Evolutionary conservation across 2,888 invertebrate species (phyloP).

Genomic region (Lomographa bimaculata): DNA sequence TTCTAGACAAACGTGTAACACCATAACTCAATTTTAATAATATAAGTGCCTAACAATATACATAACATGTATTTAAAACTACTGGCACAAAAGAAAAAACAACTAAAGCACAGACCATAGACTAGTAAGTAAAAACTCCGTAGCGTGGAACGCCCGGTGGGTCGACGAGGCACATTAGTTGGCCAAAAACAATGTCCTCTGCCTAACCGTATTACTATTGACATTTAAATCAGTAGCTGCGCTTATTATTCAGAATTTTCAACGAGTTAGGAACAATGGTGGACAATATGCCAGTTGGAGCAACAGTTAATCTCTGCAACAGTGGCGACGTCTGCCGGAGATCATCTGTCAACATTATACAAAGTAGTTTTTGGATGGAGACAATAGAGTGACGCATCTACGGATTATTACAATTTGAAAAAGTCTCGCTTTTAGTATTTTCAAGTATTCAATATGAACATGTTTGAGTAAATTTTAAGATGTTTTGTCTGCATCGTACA

Average conservation of each 20-base stretch:
- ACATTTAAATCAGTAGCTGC: slow-evolving; percentile 80
- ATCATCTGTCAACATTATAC: slow-evolving; percentile 73
- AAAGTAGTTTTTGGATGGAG: slow-evolving; percentile 58
- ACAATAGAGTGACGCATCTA: slow-evolving; percentile 39
- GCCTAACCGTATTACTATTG: slow-evolving; percentile 74
- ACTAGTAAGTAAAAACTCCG: not conserved
- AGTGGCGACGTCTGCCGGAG: slow-evolving; percentile 73
- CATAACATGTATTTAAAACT: slow-evolving; percentile 12
- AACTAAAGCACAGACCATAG: not conserved
- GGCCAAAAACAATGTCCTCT: slow-evolving; percentile 70
- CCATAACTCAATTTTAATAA: slow-evolving; percentile 5
- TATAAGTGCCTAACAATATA: slow-evolving; percentile 4
- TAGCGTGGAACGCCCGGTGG: slow-evolving; percentile 24
- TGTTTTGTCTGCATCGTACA: too few species aligned
- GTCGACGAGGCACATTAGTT: slow-evolving; percentile 44
- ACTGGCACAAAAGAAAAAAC: slow-evolving; percentile 4
- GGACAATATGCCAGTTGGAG: slow-evolving; percentile 75
- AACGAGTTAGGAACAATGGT: slow-evolving; percentile 66
- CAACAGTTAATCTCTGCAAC: slow-evolving; percentile 76
- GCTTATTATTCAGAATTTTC: slow-evolving; percentile 75
- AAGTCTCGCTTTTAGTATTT: slow-evolving; percentile 7
- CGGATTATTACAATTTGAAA: slow-evolving; percentile 11
- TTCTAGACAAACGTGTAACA: slow-evolving; percentile 4
- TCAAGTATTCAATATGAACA: slow-evolving; percentile 9
- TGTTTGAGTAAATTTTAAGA: too few species aligned